Evolutionary conservation across 2,113 vertebrate species (phyloP).

Genomic region (Cervus canadensis): DNA sequence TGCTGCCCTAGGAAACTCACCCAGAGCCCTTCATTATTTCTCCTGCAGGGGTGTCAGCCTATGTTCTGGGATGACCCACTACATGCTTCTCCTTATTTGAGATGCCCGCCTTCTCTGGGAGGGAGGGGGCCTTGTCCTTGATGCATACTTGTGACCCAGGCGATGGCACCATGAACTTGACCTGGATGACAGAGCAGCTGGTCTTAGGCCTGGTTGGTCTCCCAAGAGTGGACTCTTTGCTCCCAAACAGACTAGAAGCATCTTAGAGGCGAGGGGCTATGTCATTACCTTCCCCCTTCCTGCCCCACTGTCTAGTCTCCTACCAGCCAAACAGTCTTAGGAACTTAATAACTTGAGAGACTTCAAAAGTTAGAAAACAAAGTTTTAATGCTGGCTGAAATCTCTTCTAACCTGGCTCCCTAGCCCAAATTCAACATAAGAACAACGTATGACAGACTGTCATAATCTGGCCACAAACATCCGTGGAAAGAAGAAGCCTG

Average conservation of each 20-base stretch:
- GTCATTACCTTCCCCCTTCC: too few relatives aligned
- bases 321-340: neutral
- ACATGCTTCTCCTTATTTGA: neutral
- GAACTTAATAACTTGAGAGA: neutral
- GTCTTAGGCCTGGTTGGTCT: neutral
- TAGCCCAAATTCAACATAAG: rapidly evolving
- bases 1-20: rapidly evolving
- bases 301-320: too few relatives aligned
- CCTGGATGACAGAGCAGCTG: neutral
- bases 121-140: rapidly evolving
- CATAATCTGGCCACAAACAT: neutral
- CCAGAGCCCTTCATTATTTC: neutral
- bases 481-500: neutral
- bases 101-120: too few relatives aligned
- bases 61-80: neutral
- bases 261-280: neutral
- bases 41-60: neutral
- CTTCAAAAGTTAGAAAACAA: neutral
- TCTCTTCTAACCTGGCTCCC: neutral
- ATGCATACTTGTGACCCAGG: neutral
- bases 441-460: too few relatives aligned
- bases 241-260: neutral
- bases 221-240: neutral
- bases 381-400: neutral
- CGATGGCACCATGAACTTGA: rapidly evolving